These are phyloP conservation scores for Calcarius lapponicus DNA, from an alignment of 2,797 vertebrate species.

Conservation along the genomic window DNA sequence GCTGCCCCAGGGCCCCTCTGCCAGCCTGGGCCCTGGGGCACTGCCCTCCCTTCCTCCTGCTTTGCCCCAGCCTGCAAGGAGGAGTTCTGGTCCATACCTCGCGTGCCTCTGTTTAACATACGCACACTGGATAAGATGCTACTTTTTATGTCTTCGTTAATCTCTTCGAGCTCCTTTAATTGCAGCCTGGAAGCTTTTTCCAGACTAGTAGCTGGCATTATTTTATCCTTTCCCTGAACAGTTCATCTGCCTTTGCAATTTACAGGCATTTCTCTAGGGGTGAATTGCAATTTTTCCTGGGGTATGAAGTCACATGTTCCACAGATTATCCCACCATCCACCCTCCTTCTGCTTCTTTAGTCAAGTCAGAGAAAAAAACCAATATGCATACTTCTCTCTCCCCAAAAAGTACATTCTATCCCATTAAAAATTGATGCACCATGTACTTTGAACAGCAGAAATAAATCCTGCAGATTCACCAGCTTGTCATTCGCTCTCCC, in stretches of 20 bases:
- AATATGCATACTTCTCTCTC: neutral
- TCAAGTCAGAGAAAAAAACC: neutral
- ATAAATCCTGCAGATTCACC: neutral
- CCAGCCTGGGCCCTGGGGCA: fast-evolving
- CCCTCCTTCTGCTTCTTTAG: neutral
- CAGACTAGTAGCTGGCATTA: neutral
- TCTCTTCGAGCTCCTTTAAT: neutral
- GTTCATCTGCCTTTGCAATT: conserved; percentile 39
- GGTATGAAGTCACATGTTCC: neutral
- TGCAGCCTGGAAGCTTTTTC: conserved; percentile 31
- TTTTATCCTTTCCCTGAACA: conserved; percentile 8
- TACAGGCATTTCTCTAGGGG: conserved; percentile 23
- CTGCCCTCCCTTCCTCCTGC: neutral
- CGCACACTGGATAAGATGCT: neutral
- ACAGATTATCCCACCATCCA: neutral
- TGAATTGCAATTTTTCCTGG: neutral
- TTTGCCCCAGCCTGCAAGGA: fast-evolving
- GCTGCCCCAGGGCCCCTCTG: fast-evolving
- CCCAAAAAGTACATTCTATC: neutral
- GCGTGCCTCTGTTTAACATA: neutral
- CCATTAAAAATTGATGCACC: neutral
- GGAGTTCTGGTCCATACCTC: neutral
- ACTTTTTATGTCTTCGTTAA: neutral
- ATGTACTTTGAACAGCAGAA: neutral
- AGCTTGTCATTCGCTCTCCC: neutral